phyloP scores from a whole-genome alignment of 2,888 invertebrate species.

The Sericinus montela region DNA sequence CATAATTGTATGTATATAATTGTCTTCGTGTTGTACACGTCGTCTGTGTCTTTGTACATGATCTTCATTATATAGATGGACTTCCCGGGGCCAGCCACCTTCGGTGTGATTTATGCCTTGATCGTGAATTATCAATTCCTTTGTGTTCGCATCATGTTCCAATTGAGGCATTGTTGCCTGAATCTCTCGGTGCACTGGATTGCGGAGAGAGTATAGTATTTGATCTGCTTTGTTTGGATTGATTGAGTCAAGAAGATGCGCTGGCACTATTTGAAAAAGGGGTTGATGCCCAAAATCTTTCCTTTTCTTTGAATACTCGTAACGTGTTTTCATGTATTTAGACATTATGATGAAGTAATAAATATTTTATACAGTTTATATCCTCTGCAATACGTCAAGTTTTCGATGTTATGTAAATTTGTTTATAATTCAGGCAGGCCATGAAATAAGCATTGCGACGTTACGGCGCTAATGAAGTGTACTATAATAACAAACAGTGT shows the following conservation, averaged over 20 bases:
- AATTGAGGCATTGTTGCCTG: conserved; percentile 69
- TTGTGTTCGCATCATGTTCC: conserved; percentile 80
- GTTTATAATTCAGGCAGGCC: conserved; percentile 14
- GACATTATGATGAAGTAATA: conserved; percentile 30
- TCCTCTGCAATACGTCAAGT: not conserved
- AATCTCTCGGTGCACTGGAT: conserved; percentile 70
- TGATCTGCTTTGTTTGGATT: conserved; percentile 53
- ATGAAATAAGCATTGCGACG: conserved; percentile 2
- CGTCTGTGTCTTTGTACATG: conserved; percentile 86
- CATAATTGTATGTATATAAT: conserved; percentile 82
- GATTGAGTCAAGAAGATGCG: conserved; percentile 62
- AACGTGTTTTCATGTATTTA: conserved; percentile 48
- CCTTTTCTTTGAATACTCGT: conserved; percentile 70
- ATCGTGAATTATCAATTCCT: conserved; percentile 75
- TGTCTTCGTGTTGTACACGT: conserved; percentile 89
- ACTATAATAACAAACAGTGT: too few species aligned
- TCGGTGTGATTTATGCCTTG: conserved; percentile 86
- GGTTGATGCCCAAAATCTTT: conserved; percentile 71
- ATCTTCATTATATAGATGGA: conserved; percentile 82
- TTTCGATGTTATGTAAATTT: conserved; percentile 12
- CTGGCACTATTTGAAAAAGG: conserved; percentile 62
- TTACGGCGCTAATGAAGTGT: not conserved
- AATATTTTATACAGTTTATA: conserved; percentile 3
- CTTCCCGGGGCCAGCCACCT: conserved; percentile 92
- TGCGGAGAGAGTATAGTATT: conserved; percentile 65